phyloP scores from a whole-genome alignment of 2,113 vertebrate species.

The Falco punctatus region DNA sequence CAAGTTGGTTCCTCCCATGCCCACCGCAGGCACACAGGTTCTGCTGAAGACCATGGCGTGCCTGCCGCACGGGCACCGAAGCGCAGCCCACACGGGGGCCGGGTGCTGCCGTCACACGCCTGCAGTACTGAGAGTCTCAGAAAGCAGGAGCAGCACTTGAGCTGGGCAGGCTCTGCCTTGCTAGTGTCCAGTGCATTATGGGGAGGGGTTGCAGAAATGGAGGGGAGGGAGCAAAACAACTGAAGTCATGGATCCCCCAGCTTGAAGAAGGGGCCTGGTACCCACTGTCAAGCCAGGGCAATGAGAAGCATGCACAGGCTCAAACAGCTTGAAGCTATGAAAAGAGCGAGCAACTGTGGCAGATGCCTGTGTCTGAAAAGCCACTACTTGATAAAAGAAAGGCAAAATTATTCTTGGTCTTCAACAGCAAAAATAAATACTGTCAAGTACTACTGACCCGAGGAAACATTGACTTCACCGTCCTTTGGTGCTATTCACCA shows the following conservation, averaged over 20 bases:
- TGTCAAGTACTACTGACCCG: too few relatives aligned
- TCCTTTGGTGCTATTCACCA: neutral
- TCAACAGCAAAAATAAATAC: neutral
- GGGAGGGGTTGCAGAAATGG: neutral
- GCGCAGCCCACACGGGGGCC: neutral
- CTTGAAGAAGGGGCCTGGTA: neutral
- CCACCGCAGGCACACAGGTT: rapidly evolving
- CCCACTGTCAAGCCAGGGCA: neutral
- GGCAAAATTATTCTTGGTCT: neutral
- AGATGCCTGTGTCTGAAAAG: neutral
- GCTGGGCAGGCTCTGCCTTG: neutral
- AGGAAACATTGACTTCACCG: neutral
- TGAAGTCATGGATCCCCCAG: neutral
- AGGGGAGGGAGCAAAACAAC: neutral
- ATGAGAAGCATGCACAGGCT: neutral
- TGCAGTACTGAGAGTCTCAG: neutral
- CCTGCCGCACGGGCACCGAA: neutral
- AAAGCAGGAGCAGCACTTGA: neutral
- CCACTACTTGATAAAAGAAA: neutral
- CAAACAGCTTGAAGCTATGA: neutral
- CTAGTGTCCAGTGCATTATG: neutral
- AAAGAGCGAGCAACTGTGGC: neutral
- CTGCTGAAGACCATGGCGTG: neutral
- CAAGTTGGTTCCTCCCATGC: neutral
- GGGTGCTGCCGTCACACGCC: neutral